These are phyloP conservation scores for Myrmecophaga tridactyla DNA, from an alignment of 2,113 vertebrate genomes.

Conservation along the genomic window DNA sequence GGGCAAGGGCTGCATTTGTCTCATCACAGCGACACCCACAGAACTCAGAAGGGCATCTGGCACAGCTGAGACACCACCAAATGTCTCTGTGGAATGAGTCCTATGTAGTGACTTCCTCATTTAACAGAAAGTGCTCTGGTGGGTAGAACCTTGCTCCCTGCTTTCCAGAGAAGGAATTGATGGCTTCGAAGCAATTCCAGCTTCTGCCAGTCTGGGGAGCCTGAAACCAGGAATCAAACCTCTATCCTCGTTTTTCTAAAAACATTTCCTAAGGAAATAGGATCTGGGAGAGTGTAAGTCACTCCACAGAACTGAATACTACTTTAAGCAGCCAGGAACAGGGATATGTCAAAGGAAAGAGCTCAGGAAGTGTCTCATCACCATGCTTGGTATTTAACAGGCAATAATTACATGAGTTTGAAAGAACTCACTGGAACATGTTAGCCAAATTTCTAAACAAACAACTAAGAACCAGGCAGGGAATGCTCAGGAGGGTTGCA, in stretches of 20 bases:
- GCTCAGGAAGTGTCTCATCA: not conserved
- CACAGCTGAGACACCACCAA: rapidly evolving
- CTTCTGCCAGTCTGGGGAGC: constrained; percentile 60
- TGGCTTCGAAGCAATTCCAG: constrained; percentile 45
- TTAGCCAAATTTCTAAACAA: not conserved
- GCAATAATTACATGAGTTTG: not conserved
- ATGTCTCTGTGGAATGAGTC: not conserved
- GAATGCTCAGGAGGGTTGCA: not conserved
- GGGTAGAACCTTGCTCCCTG: not conserved
- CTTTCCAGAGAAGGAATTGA: not conserved
- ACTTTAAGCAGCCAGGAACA: not conserved
- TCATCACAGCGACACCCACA: too few relatives aligned
- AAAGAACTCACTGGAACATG: not conserved
- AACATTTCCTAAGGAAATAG: constrained; percentile 14
- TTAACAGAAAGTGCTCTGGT: not conserved
- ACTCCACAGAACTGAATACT: not conserved
- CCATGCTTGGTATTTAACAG: not conserved
- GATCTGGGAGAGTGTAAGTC: not conserved
- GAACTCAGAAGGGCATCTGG: not conserved
- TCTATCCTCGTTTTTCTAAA: constrained; percentile 42
- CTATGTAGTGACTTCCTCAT: too few relatives aligned
- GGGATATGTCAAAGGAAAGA: not conserved
- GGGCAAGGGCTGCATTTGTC: not conserved
- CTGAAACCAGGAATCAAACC: constrained; percentile 48
- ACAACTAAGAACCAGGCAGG: not conserved